Percentiles rank a stretch among this genome's conserved stretches.
These are phyloP conservation scores for Tenualosa thibaudeaui DNA, from an alignment of 2,797 vertebrate species.

Conservation along the genomic window DNA sequence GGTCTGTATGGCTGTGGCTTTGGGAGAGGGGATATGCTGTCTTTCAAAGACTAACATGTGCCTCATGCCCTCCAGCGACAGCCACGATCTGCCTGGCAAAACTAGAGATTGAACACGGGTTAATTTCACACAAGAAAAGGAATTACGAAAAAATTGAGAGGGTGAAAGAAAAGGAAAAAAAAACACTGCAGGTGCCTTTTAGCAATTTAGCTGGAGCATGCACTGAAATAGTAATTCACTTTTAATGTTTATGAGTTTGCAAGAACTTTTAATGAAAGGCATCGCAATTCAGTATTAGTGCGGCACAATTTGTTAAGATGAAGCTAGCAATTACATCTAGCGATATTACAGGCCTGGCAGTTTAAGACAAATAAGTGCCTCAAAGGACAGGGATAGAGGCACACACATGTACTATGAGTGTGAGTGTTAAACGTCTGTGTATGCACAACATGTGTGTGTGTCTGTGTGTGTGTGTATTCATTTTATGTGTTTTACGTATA, in stretches of 20 bases:
- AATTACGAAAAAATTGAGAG: constrained; percentile 19
- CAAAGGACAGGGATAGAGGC: constrained; percentile 22
- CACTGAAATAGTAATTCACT: constrained; percentile 50
- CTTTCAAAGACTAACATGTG: constrained; percentile 40
- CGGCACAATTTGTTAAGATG: constrained; percentile 37
- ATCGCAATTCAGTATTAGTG: constrained; percentile 34
- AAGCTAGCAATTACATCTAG: constrained; percentile 48
- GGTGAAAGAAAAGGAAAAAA: neutral
- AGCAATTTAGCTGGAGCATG: constrained; percentile 45
- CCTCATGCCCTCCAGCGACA: constrained; percentile 30
- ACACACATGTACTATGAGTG: neutral
- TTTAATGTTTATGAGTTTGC: constrained; percentile 53
- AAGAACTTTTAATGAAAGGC: constrained; percentile 45
- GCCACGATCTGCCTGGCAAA: neutral
- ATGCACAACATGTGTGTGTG: neutral
- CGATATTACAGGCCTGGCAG: constrained; percentile 43
- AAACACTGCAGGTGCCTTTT: constrained; percentile 46
- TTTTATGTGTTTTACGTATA: constrained; percentile 42
- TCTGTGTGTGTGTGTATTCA: neutral
- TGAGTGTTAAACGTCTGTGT: neutral
- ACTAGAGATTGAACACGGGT: neutral
- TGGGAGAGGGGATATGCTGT: constrained; percentile 28
- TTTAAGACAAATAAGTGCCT: constrained; percentile 51
- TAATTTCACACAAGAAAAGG: constrained; percentile 23
- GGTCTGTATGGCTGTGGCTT: neutral